Evolutionary conservation across 35 echinoderm and acorn worm species (phyloP), one percentile per base, ranked within the genome.

Genomic region (Holothuria glaberrima): DNA sequence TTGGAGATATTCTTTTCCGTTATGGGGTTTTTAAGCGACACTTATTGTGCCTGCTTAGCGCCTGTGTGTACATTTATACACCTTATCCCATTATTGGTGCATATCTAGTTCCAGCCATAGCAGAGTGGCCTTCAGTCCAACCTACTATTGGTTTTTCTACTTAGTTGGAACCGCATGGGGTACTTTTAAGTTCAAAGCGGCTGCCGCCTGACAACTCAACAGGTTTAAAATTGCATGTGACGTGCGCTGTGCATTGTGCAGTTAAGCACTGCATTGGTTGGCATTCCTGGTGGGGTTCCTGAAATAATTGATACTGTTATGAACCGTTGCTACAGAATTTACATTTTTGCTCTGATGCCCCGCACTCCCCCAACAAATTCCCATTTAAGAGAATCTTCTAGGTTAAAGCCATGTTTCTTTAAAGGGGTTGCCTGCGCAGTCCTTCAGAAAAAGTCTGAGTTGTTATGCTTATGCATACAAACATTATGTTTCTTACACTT

Each of bases 241-340:
- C 74, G 74, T 78, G 74, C 9, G 41, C 74, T 78, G 22, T 20
- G 38, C 27, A 48, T 78, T 78, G 74, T 78, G 74, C 50, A 78
- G 21, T 24, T 50, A 78, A 48, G 44, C n/a, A 78, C 74, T 14
- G 44, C 74, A 22, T 78, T 78, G 74, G 74, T 38, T 48, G 74
- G 38, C 27, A 12, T 78, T 30, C 74, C 74, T 28, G 35, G 18
- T 28, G 44, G 74, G 74, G 44, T 41, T 48, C 24, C 74, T 50
- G 10, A 14, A 78, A 26, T 78, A 78, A 78, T 78, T 78, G 74
- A 78, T 78, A 78, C 74, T 78, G 74, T 78, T 78, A 48, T 78
- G 38, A 78, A 52, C 74, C 74, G 38, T 78, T 48, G 74, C 74
- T 48, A 78, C 74, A 78, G 50, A 78, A 75, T 75, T 38, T 75